Evolutionary conservation across 1,140 invertebrate genomes (phyloP), one percentile per base, ranked within the genome.

Genomic region (Sycophaga agraensis): DNA sequence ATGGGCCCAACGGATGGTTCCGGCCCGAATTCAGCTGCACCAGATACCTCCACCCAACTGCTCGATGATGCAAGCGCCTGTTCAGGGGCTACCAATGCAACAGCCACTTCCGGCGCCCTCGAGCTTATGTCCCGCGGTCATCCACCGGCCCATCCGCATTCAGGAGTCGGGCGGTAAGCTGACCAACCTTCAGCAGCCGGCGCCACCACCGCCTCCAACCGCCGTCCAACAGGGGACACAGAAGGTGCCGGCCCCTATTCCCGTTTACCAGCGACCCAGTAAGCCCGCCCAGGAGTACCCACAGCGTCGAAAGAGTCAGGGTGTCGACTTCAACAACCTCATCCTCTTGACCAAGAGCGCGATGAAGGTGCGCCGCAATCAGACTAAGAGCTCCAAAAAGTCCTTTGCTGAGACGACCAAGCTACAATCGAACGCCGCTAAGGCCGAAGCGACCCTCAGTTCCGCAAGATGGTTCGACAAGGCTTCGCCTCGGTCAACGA

Each of bases 311-410:
- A 78, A 77, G 35, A 73, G 50, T 51, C 74, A 77, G 16, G 78
- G 77, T 0, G 76, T 76, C 0, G 78, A 80, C 48, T 79, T 79
- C 28, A 78, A 72, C 17, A 81, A 81, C 62, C 62, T 81, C 1
- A 81, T 81, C 39, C 42, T 81, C 0, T 22, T 81, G 26, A 81
- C 79, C 1, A 81, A 78, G 34, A 79, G 65, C 22, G 76, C 71
- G 0, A 75, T 78, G 71, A 81, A 78, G 53, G 69, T 70, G 3
- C 67, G 75, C 16, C 61, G 72, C 5, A 71, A 66, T 12, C 71
- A 72, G 19, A 64, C 72, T 11, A 80, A 76, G 16, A 64, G 63
- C 17, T 49, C 70, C 0, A 70, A 73, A 5, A 72, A 77, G 26
- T 24, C 22, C 0, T 57, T 63, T 35, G 28, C n/a, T 19, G 61